Evolutionary conservation across 2,797 vertebrate genomes (phyloP).

Genomic region (Molossus alvarezi): DNA sequence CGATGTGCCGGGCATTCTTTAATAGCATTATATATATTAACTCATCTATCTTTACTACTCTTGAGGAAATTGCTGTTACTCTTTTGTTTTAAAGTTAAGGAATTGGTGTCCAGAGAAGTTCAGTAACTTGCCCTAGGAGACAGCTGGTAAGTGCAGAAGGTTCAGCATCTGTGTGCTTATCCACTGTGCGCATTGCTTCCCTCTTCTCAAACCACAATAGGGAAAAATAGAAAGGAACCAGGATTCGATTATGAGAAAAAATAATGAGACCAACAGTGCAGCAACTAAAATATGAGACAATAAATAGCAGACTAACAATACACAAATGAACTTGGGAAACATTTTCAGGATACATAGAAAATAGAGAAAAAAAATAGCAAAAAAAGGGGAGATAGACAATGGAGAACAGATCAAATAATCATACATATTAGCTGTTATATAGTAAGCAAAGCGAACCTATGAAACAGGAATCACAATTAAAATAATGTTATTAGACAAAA

Average conservation of each 20-base stretch:
- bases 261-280: background rate
- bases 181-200: background rate
- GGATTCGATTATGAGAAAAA: background rate
- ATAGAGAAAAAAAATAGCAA: background rate
- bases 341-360: background rate
- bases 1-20: background rate
- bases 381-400: background rate
- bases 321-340: background rate
- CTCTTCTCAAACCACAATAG: background rate
- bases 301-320: background rate
- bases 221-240: background rate
- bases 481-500: conserved; percentile 1
- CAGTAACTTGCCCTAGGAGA: background rate
- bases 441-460: background rate
- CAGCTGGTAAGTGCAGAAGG: background rate
- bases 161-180: background rate
- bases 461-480: background rate
- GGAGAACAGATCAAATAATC: background rate
- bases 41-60: background rate
- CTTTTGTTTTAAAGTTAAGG: background rate
- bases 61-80: background rate
- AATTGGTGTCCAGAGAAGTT: background rate
- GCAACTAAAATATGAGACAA: background rate
- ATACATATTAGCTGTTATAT: background rate
- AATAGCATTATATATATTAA: background rate